A percentile compares a stretch with the other conserved stretches of the same genome.
These are phyloP conservation scores for Leuciscus idus DNA, from an alignment of 2,113 vertebrate species.

Conservation along the genomic window DNA sequence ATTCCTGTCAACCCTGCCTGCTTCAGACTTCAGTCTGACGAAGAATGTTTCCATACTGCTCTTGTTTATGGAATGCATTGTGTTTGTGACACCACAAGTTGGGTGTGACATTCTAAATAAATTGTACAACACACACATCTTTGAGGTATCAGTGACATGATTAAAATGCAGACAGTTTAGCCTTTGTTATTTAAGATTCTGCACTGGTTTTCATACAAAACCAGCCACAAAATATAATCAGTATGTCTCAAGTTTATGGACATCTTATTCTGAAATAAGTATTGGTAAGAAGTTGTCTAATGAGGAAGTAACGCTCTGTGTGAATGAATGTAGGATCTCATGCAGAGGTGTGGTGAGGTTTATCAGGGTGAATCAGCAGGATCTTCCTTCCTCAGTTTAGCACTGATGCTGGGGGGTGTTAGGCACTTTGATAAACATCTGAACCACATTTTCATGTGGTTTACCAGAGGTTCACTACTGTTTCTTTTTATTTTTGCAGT, in stretches of 20 bases:
- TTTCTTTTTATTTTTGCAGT: background rate
- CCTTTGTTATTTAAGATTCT: background rate
- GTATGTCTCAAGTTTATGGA: background rate
- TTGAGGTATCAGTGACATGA: background rate
- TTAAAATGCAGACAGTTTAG: background rate
- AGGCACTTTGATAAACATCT: background rate
- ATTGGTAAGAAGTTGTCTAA: background rate
- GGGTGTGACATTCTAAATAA: constrained; percentile 2
- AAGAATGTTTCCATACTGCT: constrained; percentile 44
- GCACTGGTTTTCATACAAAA: background rate
- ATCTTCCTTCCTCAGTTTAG: constrained; percentile 6
- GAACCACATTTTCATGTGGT: background rate
- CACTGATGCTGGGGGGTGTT: background rate
- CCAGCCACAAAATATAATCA: background rate
- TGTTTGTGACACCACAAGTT: background rate
- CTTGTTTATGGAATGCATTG: constrained; percentile 42
- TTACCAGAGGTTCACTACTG: background rate
- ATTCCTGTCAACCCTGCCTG: background rate
- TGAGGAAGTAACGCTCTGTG: background rate
- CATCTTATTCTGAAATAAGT: background rate
- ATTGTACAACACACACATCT: too few relatives aligned
- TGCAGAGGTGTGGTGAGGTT: background rate
- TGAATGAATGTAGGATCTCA: background rate
- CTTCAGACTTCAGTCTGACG: background rate
- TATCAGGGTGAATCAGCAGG: background rate